phyloP scores from a whole-genome alignment of 2,797 vertebrate species.

The Neosilurus mollespiculum region DNA sequence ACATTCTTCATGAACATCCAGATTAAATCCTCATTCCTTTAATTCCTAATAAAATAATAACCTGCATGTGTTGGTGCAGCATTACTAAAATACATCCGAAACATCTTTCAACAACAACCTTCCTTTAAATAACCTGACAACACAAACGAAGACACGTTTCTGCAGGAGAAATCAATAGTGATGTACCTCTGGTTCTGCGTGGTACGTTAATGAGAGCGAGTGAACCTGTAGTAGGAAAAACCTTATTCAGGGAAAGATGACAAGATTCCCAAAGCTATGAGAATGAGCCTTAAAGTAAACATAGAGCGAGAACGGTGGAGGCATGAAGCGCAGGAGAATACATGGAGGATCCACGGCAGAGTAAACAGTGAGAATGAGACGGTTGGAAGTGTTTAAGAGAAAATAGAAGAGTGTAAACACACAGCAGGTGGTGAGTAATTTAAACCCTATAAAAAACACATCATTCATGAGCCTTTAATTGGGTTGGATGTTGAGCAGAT shows the following conservation, averaged over 20 bases:
- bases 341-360: background rate
- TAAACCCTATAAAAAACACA: constrained; percentile 33
- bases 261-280: constrained; percentile 33
- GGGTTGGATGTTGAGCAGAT: constrained; percentile 48
- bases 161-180: constrained; percentile 30
- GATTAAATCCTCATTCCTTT: background rate
- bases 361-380: background rate
- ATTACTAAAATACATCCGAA: background rate
- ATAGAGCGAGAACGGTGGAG: background rate
- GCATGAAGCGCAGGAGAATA: background rate
- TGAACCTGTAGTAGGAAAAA: constrained; percentile 8
- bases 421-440: constrained; percentile 45
- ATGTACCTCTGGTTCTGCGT: constrained; percentile 33
- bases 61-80: constrained; percentile 1
- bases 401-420: constrained; percentile 3
- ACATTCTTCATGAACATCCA: background rate
- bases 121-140: background rate
- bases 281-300: constrained; percentile 48
- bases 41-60: background rate
- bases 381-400: background rate
- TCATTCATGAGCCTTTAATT: constrained; percentile 51
- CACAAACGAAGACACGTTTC: constrained; percentile 4
- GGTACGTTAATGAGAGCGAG: background rate
- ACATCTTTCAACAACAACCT: background rate
- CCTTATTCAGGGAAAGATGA: constrained; percentile 28